Evolutionary conservation across 2,888 invertebrate species (phyloP).

Genomic region (Hyposoter dolosus): DNA sequence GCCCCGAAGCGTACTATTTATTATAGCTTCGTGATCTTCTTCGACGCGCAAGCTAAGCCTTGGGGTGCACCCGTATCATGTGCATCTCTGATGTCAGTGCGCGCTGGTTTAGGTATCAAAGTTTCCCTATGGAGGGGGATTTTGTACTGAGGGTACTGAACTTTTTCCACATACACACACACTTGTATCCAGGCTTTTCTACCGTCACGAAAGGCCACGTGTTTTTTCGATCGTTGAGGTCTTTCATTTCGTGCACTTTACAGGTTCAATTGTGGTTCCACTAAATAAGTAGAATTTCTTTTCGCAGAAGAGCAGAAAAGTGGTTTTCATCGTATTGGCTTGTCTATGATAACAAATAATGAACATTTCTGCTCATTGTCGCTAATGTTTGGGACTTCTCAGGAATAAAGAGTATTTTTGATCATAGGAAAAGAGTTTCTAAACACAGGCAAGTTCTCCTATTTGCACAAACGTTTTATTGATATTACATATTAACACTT

Average conservation of each 20-base stretch:
- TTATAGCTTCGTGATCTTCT: no score
- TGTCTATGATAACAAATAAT: neutral
- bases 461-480: neutral
- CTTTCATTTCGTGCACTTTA: neutral
- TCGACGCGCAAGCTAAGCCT: no score
- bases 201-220: neutral
- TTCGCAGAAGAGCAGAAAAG: neutral
- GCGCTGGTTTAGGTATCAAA: neutral
- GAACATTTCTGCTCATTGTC: neutral
- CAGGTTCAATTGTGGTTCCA: neutral
- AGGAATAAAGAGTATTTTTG: neutral
- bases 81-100: neutral
- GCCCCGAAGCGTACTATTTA: no score
- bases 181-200: neutral
- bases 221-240: neutral
- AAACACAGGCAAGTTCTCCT: neutral
- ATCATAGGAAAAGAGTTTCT: neutral
- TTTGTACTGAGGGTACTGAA: neutral
- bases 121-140: neutral
- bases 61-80: no score
- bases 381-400: neutral
- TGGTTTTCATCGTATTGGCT: neutral
- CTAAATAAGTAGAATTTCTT: neutral
- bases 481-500: neutral
- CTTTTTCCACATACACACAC: neutral